Conservation (phyloP, 2,888 invertebrate genomes). For the Cryptus viduatorius region DNA sequence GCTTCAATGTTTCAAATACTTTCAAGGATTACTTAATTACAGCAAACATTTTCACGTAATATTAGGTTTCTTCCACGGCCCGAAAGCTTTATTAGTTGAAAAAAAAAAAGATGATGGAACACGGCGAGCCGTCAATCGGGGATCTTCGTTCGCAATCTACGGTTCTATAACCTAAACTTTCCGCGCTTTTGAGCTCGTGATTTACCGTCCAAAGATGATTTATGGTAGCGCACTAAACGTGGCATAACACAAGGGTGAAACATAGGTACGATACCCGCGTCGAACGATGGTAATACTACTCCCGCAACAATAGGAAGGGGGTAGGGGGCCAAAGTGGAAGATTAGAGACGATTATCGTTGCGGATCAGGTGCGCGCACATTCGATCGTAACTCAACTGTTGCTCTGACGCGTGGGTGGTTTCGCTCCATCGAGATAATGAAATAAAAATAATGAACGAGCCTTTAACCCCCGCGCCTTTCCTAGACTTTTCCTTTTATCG, state of each 20-base stretch:
- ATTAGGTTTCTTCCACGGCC: constrained; percentile 41
- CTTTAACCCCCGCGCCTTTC: too few species aligned
- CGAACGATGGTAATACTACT: constrained; percentile 43
- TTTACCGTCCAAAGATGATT: constrained; percentile 81
- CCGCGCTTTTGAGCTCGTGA: constrained; percentile 78
- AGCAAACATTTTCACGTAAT: constrained; percentile 58
- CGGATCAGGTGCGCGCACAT: constrained; percentile 82
- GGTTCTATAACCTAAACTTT: constrained; percentile 73
- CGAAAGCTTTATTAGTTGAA: constrained; percentile 58
- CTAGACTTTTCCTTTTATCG: too few species aligned
- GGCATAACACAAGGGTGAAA: constrained; percentile 56
- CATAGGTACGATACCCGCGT: constrained; percentile 71
- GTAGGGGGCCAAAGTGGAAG: constrained; percentile 83
- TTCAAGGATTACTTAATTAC: constrained; percentile 61
- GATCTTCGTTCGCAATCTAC: constrained; percentile 46
- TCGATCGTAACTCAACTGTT: constrained; percentile 81
- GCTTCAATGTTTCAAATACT: constrained; percentile 24
- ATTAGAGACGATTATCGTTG: constrained; percentile 84
- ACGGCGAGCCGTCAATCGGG: constrained; percentile 62
- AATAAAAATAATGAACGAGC: constrained; percentile 73
- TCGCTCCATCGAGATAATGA: constrained; percentile 74
- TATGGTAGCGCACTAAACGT: constrained; percentile 76
- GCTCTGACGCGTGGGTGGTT: constrained; percentile 83
- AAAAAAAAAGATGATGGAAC: constrained; percentile 50
- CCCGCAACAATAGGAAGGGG: constrained; percentile 72